Conservation (phyloP, 2,113 vertebrate species). For the Chaetorhynchus papuensis region DNA sequence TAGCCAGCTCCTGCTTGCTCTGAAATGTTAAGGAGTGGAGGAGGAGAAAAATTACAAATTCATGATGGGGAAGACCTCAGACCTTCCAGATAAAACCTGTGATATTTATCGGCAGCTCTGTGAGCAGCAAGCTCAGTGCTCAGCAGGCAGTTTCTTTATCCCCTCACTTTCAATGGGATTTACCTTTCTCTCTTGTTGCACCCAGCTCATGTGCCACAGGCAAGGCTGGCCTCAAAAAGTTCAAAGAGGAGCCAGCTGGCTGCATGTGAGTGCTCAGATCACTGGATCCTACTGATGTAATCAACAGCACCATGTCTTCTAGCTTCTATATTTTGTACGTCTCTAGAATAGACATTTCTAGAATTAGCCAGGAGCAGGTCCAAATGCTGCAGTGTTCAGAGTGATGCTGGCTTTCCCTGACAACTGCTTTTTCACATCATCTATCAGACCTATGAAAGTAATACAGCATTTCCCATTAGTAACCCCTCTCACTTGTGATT, state of each 20-base stretch:
- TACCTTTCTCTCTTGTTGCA: background rate
- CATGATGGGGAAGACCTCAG: background rate
- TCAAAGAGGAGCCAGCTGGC: background rate
- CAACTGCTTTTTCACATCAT: background rate
- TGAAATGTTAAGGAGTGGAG: background rate
- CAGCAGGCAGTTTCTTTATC: background rate
- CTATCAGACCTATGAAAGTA: background rate
- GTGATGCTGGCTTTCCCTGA: background rate
- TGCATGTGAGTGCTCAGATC: background rate
- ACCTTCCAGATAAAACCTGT: background rate
- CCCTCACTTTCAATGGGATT: background rate
- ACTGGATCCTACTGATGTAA: background rate
- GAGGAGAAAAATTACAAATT: slow-evolving; percentile 7
- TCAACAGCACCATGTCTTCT: background rate
- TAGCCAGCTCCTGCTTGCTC: slow-evolving; percentile 2
- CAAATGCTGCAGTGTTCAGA: background rate
- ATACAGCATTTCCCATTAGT: background rate
- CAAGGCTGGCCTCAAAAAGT: background rate
- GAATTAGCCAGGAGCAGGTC: background rate
- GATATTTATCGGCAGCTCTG: background rate
- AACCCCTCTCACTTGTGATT: background rate
- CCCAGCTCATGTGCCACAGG: background rate
- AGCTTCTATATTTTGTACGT: background rate
- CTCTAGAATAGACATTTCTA: background rate
- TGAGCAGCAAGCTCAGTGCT: background rate